Conservation (phyloP, 1,140 invertebrate species). For the Apis florea region DNA sequence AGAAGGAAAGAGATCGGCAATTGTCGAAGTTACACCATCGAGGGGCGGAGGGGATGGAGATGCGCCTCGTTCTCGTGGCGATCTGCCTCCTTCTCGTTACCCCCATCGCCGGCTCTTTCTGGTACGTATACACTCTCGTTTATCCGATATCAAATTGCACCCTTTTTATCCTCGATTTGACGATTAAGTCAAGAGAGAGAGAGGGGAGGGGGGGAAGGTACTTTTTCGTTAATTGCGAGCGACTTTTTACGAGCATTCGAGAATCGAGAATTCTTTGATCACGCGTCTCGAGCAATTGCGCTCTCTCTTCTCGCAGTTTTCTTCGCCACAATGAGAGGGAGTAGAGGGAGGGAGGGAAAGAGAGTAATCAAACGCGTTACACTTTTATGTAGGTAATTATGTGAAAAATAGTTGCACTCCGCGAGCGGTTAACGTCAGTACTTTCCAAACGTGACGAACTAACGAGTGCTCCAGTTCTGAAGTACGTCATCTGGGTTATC, state of each 20-base stretch:
- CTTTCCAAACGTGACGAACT: conserved; percentile 53
- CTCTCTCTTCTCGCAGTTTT: too few species aligned
- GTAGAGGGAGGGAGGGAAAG: not conserved
- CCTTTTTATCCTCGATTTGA: too few species aligned
- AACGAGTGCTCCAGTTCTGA: conserved; percentile 63
- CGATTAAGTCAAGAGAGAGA: too few species aligned
- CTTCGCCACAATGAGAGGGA: too few species aligned
- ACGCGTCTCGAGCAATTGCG: not conserved
- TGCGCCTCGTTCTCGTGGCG: conserved; percentile 84
- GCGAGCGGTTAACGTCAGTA: conserved; percentile 41
- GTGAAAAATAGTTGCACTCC: conserved; percentile 8
- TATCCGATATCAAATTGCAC: not conserved
- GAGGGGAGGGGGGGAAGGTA: too few species aligned
- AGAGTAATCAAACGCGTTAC: conserved; percentile 16
- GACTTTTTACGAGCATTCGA: not conserved
- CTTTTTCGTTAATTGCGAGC: too few species aligned
- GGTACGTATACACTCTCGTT: conserved; percentile 79
- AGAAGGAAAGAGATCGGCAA: conserved; percentile 41
- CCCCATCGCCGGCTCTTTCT: conserved; percentile 84
- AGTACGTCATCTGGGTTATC: conserved; percentile 64
- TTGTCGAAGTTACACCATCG: conserved; percentile 56
- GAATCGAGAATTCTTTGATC: not conserved
- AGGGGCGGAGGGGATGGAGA: conserved; percentile 80
- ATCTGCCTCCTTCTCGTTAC: conserved; percentile 84
- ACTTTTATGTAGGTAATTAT: conserved; percentile 33